Conservation (phyloP, 2,888 invertebrate species). For the Cephus nigrinus region DNA sequence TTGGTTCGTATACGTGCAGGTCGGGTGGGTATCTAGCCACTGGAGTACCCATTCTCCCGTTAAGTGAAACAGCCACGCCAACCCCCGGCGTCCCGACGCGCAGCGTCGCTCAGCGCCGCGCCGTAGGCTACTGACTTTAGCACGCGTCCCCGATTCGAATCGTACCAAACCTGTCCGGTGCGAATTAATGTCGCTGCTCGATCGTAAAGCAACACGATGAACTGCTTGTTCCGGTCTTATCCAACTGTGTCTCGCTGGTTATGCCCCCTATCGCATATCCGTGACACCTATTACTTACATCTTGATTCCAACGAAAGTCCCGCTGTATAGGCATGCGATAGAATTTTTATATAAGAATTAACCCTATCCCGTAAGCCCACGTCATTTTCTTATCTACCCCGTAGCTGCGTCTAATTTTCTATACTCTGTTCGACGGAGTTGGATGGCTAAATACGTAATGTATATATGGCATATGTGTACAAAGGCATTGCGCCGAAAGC, state of each 20-base stretch:
- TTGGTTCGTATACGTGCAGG: conserved; percentile 5
- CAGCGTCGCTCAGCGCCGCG: background rate
- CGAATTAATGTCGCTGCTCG: conserved; percentile 40
- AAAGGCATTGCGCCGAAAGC: background rate
- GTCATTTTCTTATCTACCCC: background rate
- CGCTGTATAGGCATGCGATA: accelerated
- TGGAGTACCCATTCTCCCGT: conserved; percentile 5
- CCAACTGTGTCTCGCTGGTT: background rate
- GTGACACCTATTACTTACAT: background rate
- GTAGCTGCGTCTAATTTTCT: background rate
- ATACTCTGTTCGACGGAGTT: background rate
- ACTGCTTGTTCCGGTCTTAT: background rate
- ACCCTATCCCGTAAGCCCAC: background rate
- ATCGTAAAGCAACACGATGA: conserved; percentile 36
- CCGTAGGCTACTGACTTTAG: background rate
- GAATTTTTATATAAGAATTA: background rate
- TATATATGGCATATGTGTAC: background rate
- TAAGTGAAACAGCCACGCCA: conserved; percentile 5
- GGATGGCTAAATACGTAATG: background rate
- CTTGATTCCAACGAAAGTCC: background rate
- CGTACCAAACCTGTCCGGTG: background rate
- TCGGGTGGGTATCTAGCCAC: conserved; percentile 14
- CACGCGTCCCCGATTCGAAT: conserved; percentile 11
- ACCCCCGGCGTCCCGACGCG: background rate
- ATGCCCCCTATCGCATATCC: background rate